Conservation (phyloP, 2,888 invertebrate genomes). For the Ferrisia virgata region DNA sequence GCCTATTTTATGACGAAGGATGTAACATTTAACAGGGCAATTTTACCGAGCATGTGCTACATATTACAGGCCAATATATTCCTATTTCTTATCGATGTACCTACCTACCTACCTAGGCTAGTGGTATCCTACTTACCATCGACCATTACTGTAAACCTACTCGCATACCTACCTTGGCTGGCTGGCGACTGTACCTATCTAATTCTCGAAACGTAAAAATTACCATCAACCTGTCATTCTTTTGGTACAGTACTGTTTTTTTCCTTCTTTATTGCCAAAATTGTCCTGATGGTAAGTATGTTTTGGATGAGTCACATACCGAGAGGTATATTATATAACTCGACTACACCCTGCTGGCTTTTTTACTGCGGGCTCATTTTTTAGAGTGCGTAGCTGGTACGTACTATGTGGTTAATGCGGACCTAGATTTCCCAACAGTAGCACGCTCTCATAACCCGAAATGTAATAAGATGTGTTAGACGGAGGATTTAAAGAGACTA, state of each 20-base stretch:
- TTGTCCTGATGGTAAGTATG: too few species aligned
- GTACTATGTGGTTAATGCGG: background rate
- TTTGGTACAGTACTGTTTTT: too few species aligned
- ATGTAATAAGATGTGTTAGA: background rate
- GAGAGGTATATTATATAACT: background rate
- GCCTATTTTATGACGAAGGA: slow-evolving; percentile 36
- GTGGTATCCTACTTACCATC: too few species aligned
- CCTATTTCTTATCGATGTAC: too few species aligned
- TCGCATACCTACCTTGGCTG: too few species aligned
- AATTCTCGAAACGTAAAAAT: too few species aligned
- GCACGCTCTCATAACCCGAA: background rate
- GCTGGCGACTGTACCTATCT: too few species aligned
- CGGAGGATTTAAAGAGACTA: background rate
- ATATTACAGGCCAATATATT: background rate
- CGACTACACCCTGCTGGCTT: background rate
- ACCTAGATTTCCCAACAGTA: background rate
- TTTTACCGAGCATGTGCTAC: slow-evolving; percentile 20
- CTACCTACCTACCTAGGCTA: too few species aligned
- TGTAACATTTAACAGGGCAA: background rate
- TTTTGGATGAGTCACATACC: too few species aligned
- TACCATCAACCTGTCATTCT: too few species aligned
- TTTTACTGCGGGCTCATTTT: background rate
- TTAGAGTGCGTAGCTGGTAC: background rate
- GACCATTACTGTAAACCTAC: too few species aligned
- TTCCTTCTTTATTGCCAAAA: too few species aligned